Evolutionary conservation across 2,888 invertebrate genomes (phyloP).

Genomic region (Pammene aurita): DNA sequence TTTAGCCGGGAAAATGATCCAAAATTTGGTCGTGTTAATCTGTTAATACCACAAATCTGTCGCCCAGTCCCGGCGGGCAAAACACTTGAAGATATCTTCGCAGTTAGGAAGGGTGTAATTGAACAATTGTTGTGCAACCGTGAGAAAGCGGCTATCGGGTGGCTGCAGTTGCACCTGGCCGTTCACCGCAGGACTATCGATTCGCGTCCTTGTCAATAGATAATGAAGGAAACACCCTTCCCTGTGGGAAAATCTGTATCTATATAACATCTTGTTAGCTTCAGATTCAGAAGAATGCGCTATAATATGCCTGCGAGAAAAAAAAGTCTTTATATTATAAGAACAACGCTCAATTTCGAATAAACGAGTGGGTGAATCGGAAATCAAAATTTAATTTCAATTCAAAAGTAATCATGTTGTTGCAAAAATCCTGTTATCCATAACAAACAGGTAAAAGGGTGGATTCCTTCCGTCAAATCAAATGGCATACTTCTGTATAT

Average conservation of each 20-base stretch:
- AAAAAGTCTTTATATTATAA: no score
- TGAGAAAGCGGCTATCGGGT: conserved; percentile 50
- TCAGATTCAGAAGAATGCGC: no score
- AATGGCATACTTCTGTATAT: background rate
- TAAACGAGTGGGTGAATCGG: background rate
- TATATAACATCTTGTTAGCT: background rate
- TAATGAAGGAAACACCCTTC: conserved; percentile 50
- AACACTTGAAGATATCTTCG: conserved; percentile 13
- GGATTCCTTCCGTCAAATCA: background rate
- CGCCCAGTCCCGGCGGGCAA: background rate
- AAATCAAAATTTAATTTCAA: conserved; percentile 9
- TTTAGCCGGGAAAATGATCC: background rate
- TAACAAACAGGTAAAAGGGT: conserved; percentile 16
- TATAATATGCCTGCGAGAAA: no score
- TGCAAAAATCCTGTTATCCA: background rate
- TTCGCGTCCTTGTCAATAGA: conserved; percentile 53
- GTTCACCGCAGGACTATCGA: conserved; percentile 51
- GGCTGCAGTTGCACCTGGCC: conserved; percentile 51
- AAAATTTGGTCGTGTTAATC: background rate
- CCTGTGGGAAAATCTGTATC: conserved; percentile 16
- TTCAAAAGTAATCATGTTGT: conserved; percentile 4
- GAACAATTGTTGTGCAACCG: conserved; percentile 50
- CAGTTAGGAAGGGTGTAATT: conserved; percentile 17
- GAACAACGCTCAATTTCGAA: background rate
- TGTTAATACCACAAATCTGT: background rate